Evolutionary conservation across 2,888 invertebrate genomes (phyloP).

Genomic region (Acanthosepion esculentum): DNA sequence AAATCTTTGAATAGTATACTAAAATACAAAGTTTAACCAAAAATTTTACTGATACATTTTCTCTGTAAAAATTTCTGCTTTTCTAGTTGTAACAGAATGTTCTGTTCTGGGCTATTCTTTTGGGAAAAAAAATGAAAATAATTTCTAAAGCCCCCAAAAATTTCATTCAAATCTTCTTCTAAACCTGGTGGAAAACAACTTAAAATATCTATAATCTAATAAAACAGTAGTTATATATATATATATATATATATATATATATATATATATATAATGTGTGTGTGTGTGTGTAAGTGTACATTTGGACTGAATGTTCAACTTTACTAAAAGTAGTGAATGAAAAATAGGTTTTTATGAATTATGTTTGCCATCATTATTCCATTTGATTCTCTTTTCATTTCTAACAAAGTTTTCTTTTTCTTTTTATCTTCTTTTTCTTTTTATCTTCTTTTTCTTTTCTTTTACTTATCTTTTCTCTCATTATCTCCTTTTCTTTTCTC

Average conservation of each 20-base stretch:
- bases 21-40: no score
- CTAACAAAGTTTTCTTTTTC: background rate
- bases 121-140: background rate
- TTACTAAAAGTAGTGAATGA: background rate
- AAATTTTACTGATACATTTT: background rate
- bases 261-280: background rate
- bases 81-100: background rate
- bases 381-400: background rate
- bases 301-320: background rate
- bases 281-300: background rate
- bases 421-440: no score
- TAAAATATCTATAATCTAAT: background rate
- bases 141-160: background rate
- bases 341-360: background rate
- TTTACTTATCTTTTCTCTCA: background rate
- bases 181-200: background rate
- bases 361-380: background rate
- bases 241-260: slow-evolving; percentile 33
- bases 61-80: background rate
- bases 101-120: background rate
- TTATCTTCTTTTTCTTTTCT: background rate
- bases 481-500: background rate
- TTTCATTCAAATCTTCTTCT: background rate
- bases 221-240: background rate
- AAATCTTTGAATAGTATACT: background rate